A percentile compares a stretch with the other conserved stretches of the same genome.
phyloP scores from a whole-genome alignment of 2,113 vertebrate species.

The Ornithorhynchus anatinus region DNA sequence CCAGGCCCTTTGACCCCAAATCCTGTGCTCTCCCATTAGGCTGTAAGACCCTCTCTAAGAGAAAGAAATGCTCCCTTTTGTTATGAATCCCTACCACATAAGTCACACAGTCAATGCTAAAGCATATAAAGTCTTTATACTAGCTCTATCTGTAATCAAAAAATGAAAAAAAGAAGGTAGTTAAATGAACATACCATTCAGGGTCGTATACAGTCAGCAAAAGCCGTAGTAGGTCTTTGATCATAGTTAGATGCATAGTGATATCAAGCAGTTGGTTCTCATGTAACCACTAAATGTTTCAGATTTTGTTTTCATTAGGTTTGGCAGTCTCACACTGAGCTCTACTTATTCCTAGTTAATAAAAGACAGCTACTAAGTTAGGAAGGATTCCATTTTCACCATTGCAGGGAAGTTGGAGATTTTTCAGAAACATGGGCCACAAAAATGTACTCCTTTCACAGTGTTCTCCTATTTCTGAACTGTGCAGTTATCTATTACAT shows the following conservation, averaged over 20 bases:
- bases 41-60: constrained; percentile 43
- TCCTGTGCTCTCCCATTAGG: too few species aligned
- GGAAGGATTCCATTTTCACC: constrained; percentile 70
- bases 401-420: constrained; percentile 65
- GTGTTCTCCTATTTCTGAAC: constrained; percentile 79
- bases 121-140: constrained; percentile 63
- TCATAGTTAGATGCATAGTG: constrained; percentile 76
- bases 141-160: constrained; percentile 75
- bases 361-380: constrained; percentile 73
- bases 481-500: constrained; percentile 83
- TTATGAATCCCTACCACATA: constrained; percentile 60
- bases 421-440: constrained; percentile 70
- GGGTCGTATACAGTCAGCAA: constrained; percentile 70
- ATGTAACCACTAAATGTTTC: constrained; percentile 79
- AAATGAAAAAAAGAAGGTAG: constrained; percentile 69
- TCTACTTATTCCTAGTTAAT: constrained; percentile 73
- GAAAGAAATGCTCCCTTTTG: constrained; percentile 52
- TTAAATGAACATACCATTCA: constrained; percentile 71
- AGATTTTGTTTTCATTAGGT: constrained; percentile 81
- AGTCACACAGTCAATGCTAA: constrained; percentile 69
- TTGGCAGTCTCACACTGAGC: constrained; percentile 81
- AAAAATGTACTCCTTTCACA: constrained; percentile 75
- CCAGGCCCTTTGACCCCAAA: too few species aligned
- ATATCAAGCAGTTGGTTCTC: constrained; percentile 78
- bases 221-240: constrained; percentile 79